Evolutionary conservation across 2,888 invertebrate genomes (phyloP).

Genomic region (Steinernema carpocapsae): DNA sequence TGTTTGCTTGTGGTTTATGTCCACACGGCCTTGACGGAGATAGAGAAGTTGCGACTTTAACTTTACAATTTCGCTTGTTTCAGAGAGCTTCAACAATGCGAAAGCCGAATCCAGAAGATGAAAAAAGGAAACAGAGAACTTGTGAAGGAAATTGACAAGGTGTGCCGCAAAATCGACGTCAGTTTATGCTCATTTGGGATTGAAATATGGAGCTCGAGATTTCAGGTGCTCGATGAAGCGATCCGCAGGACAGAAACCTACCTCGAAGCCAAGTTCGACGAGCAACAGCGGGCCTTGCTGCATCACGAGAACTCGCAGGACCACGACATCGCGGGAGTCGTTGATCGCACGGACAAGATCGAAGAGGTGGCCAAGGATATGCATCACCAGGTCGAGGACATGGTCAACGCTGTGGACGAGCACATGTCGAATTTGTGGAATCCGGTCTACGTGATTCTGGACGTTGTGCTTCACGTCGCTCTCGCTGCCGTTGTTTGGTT

Average conservation of each 20-base stretch:
- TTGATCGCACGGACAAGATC: background rate
- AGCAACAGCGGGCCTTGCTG: background rate
- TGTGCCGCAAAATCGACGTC: background rate
- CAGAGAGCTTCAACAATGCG: conserved; percentile 1
- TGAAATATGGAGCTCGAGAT: background rate
- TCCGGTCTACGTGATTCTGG: background rate
- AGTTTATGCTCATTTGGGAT: background rate
- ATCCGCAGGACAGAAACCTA: background rate
- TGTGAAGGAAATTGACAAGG: background rate
- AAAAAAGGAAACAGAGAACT: background rate
- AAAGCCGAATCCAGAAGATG: background rate
- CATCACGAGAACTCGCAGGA: background rate
- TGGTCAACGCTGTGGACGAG: background rate
- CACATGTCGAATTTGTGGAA: background rate
- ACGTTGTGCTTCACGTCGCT: background rate
- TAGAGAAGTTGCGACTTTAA: too few species aligned
- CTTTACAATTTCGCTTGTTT: too few species aligned
- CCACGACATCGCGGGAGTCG: background rate
- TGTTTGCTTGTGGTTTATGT: conserved; percentile 1
- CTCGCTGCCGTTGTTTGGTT: background rate
- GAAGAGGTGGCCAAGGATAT: conserved; percentile 1
- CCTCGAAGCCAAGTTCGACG: background rate
- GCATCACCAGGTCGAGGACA: background rate
- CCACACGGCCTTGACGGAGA: background rate
- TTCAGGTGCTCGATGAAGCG: background rate